Base-by-base conservation (phyloP, 1,140 invertebrate genomes). In the Delia radicum region DNA sequence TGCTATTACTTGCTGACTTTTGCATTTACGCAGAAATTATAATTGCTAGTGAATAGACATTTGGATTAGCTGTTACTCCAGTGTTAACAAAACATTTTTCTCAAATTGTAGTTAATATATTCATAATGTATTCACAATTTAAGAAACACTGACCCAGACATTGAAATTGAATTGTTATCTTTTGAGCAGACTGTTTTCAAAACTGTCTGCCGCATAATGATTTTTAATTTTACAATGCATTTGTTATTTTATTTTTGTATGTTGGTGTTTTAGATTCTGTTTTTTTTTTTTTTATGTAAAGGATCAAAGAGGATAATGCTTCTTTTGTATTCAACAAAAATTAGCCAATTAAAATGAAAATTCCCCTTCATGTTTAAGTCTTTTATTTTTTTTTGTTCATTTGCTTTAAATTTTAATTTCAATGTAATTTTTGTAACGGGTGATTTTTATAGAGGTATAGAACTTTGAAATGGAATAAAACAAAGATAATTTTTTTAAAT, bases 161-260 rank as follows among this genome's bases (percentile, higher is more conserved):
- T 55, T 18, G 21, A 55, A 55, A 55, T 55, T 55, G 48, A 55
- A 55, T 21, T 55, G 48, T 55, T 21, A 55, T 55, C 48, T 21
- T 24, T 55, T 3, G 21, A 3, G 37, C n/a, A 13, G 10, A 42
- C 0, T 42, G 37, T 42, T 63, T 62, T 63, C 61, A 4, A 24
- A 27, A 27, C 2, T 2, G 21, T 63, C 61, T 63, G 61, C 61
- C 63, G 29, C 63, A 67, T 67, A 31, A 67, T 67, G 63, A 67
- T 67, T 67, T 67, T 67, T 67, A 67, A 67, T 67, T 33, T 67
- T 67, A 31, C 63, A 67, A 67, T 67, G 63, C 63, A 67, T 67
- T 67, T n/a, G 63, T 67, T 67, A 31, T 67, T 67, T 67, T 31
- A 29, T 67, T 18, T 29, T 65, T 12, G 13, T 28, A 0, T 65